These are phyloP conservation scores for Spodoptera picta DNA, from an alignment of 2,888 invertebrate species.

Conservation along the genomic window DNA sequence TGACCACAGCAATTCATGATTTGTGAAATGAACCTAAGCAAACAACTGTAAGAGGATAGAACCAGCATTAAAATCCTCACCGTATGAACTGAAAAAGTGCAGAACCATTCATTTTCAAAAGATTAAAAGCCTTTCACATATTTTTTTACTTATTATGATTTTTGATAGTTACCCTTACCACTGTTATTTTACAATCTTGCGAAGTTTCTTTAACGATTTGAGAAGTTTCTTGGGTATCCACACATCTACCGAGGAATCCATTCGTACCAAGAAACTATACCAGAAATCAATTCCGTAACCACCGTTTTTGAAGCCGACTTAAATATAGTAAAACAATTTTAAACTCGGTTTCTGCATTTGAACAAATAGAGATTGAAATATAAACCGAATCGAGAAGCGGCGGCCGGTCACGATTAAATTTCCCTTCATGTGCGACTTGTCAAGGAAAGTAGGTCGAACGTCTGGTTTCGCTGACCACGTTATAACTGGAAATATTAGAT, in stretches of 20 bases:
- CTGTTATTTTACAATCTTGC: no score
- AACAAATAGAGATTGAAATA: slow-evolving; percentile 58
- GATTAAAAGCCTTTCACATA: slow-evolving; percentile 3
- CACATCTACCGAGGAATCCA: no score
- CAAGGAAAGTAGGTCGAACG: slow-evolving; percentile 81
- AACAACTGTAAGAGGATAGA: slow-evolving; percentile 7
- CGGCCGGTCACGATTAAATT: slow-evolving; percentile 72
- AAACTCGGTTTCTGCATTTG: slow-evolving; percentile 36
- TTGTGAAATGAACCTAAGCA: slow-evolving; percentile 6
- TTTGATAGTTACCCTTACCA: no score
- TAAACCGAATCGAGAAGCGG: slow-evolving; percentile 59
- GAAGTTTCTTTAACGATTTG: no score
- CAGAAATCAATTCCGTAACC: no score
- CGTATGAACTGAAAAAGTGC: background rate
- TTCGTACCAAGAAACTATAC: no score
- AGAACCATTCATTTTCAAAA: slow-evolving; percentile 10
- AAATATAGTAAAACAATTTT: no score
- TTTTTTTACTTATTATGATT: no score
- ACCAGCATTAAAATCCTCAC: no score
- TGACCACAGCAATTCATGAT: slow-evolving; percentile 5
- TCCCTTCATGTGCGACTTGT: slow-evolving; percentile 78
- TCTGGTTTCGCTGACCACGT: slow-evolving; percentile 72
- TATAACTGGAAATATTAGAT: slow-evolving; percentile 61
- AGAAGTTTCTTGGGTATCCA: no score
- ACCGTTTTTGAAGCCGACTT: no score